phyloP scores from a whole-genome alignment of 2,797 vertebrate genomes.

The Myotis daubentonii region DNA sequence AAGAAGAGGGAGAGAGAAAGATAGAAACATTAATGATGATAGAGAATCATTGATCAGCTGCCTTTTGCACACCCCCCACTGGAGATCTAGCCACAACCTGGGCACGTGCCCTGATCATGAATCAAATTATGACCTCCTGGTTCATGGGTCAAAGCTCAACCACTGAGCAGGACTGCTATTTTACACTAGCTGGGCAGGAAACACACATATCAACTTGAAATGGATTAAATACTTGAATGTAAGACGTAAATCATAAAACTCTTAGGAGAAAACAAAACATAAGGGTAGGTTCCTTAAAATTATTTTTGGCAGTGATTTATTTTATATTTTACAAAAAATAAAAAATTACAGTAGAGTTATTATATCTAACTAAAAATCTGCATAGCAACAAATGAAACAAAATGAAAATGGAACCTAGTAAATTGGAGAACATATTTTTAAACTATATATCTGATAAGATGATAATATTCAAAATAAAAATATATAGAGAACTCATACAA shows the following conservation, averaged over 20 bases:
- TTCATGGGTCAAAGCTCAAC: no score
- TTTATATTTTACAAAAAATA: background rate
- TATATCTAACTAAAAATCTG: background rate
- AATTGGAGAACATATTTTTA: background rate
- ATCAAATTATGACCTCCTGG: no score
- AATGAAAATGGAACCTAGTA: background rate
- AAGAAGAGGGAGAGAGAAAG: no score
- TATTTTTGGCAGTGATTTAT: background rate
- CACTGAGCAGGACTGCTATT: no score
- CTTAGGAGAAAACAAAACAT: background rate
- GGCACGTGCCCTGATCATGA: no score
- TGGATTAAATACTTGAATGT: background rate
- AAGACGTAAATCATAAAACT: background rate
- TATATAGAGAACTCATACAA: background rate
- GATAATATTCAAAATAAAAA: background rate
- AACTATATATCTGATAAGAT: background rate
- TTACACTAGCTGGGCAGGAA: background rate
- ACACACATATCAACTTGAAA: background rate
- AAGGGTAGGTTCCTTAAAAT: background rate
- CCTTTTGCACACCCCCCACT: no score
- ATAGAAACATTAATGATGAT: no score
- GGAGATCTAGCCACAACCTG: no score
- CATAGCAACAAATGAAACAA: background rate
- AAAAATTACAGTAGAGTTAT: background rate
- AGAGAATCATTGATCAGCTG: no score